Evolutionary conservation across 2,888 invertebrate species (phyloP), one percentile per base, ranked within the genome.

Genomic region (Leucophenga montana): DNA sequence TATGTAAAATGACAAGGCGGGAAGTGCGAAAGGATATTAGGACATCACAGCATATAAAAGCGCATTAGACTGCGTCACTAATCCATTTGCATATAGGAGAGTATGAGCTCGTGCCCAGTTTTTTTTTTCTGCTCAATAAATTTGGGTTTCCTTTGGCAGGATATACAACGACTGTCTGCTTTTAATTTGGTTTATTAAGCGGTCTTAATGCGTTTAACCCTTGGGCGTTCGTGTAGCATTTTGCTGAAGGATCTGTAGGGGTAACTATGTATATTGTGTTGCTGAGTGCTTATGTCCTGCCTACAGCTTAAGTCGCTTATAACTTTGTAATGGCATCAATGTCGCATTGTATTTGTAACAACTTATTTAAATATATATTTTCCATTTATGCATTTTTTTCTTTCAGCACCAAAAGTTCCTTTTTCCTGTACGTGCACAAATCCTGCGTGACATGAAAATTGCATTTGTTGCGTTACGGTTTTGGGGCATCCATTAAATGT

Each of bases 401-500:
- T 39, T 39, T 39, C 39, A 27, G 3, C 2, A 27, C 27, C 4
- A 27, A 27, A 27, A 27, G 27, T 27, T 27, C 39, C 1, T 3
- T 54, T 18, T 11, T 16, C 54, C 54, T 22, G 20, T 18, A 20
- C 22, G n/a, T 22, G 57, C 11, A n/a, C 57, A 27, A 27, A 57
- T 57, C 27, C 77, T 74, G 74, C 79, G 83, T 82, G 78, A 82
- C 84, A 82, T 80, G 84, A 84, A 82, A 84, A 82, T 79, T 82
- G 77, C 78, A 78, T 78, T 78, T 78, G 73, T 66, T 71, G 69
- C 67, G 61, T 57, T 70, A 68, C 46, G 53, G 16, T 11, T 46
- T 22, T 53, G 14, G 14, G n/a, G 14, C 56, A 27, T 68, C 53
- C 67, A 57, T 57, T 66, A 46, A 46, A 46, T 48, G 18, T 66